Conservation (phyloP, 2,797 vertebrate genomes). For the Pagetopsis macropterus region DNA sequence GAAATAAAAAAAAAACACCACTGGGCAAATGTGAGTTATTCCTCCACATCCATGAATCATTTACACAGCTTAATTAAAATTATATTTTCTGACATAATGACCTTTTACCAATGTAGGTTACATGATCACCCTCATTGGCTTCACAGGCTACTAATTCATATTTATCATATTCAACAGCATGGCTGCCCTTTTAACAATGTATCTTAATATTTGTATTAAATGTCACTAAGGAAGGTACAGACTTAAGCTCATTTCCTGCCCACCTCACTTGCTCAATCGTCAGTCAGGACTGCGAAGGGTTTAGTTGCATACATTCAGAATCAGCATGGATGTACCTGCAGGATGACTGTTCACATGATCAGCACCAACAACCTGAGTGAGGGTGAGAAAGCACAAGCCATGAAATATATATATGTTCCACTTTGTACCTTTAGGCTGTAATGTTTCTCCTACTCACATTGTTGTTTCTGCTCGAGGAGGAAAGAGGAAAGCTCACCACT, state of each 20-base stretch:
- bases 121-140: slow-evolving; percentile 19
- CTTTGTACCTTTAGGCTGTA: slow-evolving; percentile 8
- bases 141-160: slow-evolving; percentile 23
- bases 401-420: background rate
- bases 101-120: slow-evolving; percentile 28
- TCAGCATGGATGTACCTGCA: background rate
- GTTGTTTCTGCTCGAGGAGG: background rate
- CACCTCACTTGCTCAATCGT: slow-evolving; percentile 13
- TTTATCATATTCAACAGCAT: slow-evolving; percentile 28
- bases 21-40: slow-evolving; percentile 35
- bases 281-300: slow-evolving; percentile 15
- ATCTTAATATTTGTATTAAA: slow-evolving; percentile 47
- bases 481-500: slow-evolving; percentile 21
- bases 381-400: background rate
- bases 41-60: slow-evolving; percentile 45
- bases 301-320: slow-evolving; percentile 20
- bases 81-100: slow-evolving; percentile 31
- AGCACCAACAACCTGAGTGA: slow-evolving; percentile 3
- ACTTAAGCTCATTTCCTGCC: slow-evolving; percentile 10
- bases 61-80: slow-evolving; percentile 40
- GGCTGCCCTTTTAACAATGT: slow-evolving; percentile 29
- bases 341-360: background rate
- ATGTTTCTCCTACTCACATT: background rate
- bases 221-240: slow-evolving; percentile 31
- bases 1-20: slow-evolving; percentile 34